Conservation (phyloP, 2,113 vertebrate genomes). For the Eulemur rufifrons region DNA sequence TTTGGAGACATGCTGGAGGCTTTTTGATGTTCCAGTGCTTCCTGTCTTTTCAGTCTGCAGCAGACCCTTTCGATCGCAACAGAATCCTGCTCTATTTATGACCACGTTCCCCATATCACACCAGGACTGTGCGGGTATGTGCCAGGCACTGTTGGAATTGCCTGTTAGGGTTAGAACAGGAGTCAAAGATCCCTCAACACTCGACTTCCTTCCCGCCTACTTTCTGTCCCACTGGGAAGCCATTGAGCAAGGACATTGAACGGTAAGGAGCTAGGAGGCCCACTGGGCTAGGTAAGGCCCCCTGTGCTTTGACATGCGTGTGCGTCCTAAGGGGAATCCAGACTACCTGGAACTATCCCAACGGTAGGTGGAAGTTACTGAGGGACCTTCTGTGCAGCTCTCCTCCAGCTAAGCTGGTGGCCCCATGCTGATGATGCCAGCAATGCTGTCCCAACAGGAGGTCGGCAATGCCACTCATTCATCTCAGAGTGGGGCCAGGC, state of each 20-base stretch:
- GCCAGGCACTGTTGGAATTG: background rate
- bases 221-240: background rate
- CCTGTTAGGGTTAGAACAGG: background rate
- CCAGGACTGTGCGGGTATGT: background rate
- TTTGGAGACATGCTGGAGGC: background rate
- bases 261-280: background rate
- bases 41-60: background rate
- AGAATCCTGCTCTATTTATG: background rate
- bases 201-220: background rate
- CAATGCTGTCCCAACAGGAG: background rate
- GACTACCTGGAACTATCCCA: background rate
- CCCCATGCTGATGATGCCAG: background rate
- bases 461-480: background rate
- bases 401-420: background rate
- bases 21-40: background rate
- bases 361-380: background rate
- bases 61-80: background rate
- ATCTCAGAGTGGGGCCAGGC: background rate
- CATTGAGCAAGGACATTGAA: background rate
- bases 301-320: background rate
- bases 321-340: background rate
- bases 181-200: background rate
- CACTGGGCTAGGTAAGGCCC: background rate
- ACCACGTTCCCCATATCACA: background rate
- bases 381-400: background rate